phyloP scores from a whole-genome alignment of 2,888 invertebrate species.

The Phyllotreta striolata region DNA sequence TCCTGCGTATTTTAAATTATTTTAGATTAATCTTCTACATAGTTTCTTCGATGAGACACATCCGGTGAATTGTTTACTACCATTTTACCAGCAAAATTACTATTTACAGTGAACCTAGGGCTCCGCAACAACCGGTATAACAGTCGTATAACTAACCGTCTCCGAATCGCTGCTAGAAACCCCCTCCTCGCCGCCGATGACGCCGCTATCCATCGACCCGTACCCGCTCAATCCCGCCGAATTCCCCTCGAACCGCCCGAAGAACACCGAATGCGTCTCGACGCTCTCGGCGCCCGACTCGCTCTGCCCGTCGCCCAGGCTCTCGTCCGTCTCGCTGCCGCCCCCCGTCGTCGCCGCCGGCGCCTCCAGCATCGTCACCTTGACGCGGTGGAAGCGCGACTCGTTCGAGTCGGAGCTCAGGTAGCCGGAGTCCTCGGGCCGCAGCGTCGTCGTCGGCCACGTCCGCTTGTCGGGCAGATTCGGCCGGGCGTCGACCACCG shows the following conservation, averaged over 20 bases:
- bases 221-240: slow-evolving; percentile 39
- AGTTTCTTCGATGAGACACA: too few species aligned
- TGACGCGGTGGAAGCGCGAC: slow-evolving; percentile 25
- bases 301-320: slow-evolving; percentile 81
- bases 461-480: slow-evolving; percentile 48
- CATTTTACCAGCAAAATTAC: too few species aligned
- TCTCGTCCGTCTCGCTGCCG: slow-evolving; percentile 78
- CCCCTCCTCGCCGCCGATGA: slow-evolving; percentile 53
- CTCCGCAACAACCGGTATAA: slow-evolving; percentile 40
- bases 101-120: not conserved
- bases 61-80: too few species aligned
- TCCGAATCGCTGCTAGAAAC: slow-evolving; percentile 61
- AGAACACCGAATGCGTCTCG: slow-evolving; percentile 87
- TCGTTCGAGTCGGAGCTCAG: slow-evolving; percentile 74
- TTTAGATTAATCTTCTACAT: too few species aligned
- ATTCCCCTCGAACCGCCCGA: slow-evolving; percentile 72
- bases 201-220: slow-evolving; percentile 60
- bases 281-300: slow-evolving; percentile 89
- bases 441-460: slow-evolving; percentile 45
- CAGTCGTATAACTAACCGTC: slow-evolving; percentile 62
- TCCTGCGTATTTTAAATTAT: too few species aligned
- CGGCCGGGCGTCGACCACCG: slow-evolving; percentile 31
- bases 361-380: slow-evolving; percentile 43
- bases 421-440: slow-evolving; percentile 79
- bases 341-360: slow-evolving; percentile 43